Evolutionary conservation across 2,888 invertebrate genomes (phyloP), one percentile per base, ranked within the genome.

Genomic region (Prosapia bicincta): DNA sequence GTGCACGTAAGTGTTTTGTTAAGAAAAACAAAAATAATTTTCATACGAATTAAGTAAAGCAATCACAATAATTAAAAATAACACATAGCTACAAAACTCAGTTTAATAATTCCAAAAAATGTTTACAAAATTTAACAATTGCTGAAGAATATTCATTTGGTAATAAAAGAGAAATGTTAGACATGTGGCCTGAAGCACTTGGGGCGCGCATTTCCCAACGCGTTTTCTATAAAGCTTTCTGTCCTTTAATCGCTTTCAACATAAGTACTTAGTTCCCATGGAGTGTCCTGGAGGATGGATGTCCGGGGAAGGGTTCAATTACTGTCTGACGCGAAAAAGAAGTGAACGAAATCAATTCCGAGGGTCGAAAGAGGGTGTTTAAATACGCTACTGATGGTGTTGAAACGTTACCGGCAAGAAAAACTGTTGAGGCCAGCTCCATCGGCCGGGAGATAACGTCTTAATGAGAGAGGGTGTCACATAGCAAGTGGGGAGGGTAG

Each of bases 381-480:
- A 67, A 67, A 26, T 67, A 67, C 26, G 26, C n/a, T 26, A 67
- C 28, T 54, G 67, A 73, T 26, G 43, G 74, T 15, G 69, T 25
- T 7, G 69, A 30, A 38, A 54, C 54, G 54, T 20, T 20, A 54
- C 54, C 54, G 54, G 54, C 54, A 54, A 54, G 54, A 54, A 54
- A 54, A 54, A 54, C 54, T 54, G 54, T 54, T 54, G 54, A 54
- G 54, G 54, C 54, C 13, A 54, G 66, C 32, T 38, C 38, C 73
- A 67, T 73, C 28, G 73, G 73, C 43, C 26, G 54, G 65, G 30
- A 74, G 74, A 74, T 74, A 74, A 65, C 69, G 69, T 26, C 74
- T 74, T 74, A 74, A 74, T 74, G 74, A 74, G 74, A 26, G 67
- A 67, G 67, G 69, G 74, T 54, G 54, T 54, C 54, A 54, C 54